These are phyloP conservation scores for Zeugodacus cucurbitae DNA, from an alignment of 1,140 invertebrate genomes.

Conservation along the genomic window DNA sequence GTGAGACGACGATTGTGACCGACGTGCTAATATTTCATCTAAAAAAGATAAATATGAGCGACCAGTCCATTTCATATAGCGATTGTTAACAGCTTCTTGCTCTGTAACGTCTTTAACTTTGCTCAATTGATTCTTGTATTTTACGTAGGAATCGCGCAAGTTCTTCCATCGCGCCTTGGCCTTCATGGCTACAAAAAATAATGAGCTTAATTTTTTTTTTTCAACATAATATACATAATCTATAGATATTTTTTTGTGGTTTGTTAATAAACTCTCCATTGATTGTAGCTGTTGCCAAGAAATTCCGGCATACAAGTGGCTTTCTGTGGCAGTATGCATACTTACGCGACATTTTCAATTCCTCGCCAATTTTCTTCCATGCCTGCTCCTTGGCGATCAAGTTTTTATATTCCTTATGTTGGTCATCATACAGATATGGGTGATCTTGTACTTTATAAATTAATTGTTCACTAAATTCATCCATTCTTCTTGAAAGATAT, in stretches of 20 bases:
- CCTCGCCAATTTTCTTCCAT: slow-evolving; percentile 10
- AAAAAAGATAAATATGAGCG: background rate
- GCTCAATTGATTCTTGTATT: slow-evolving; percentile 13
- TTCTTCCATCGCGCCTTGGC: slow-evolving; percentile 3
- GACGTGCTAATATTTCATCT: slow-evolving; percentile 1
- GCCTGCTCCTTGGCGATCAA: background rate
- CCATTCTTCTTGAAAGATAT: background rate
- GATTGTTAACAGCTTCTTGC: background rate
- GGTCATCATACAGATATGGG: background rate
- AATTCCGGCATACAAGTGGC: background rate
- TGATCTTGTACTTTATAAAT: background rate
- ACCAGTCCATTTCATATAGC: background rate
- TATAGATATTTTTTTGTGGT: too few relatives aligned
- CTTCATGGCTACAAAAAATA: background rate
- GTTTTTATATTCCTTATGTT: slow-evolving; percentile 19
- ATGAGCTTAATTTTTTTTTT: background rate
- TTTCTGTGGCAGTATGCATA: background rate
- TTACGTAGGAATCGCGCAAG: background rate
- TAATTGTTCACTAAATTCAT: background rate
- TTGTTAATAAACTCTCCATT: background rate
- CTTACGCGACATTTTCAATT: slow-evolving; percentile 25
- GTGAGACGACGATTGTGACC: background rate
- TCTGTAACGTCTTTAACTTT: background rate
- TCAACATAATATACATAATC: too few relatives aligned
- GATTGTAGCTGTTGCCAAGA: background rate